Conservation (phyloP, 2,113 vertebrate genomes). For the Varanus salvator region DNA sequence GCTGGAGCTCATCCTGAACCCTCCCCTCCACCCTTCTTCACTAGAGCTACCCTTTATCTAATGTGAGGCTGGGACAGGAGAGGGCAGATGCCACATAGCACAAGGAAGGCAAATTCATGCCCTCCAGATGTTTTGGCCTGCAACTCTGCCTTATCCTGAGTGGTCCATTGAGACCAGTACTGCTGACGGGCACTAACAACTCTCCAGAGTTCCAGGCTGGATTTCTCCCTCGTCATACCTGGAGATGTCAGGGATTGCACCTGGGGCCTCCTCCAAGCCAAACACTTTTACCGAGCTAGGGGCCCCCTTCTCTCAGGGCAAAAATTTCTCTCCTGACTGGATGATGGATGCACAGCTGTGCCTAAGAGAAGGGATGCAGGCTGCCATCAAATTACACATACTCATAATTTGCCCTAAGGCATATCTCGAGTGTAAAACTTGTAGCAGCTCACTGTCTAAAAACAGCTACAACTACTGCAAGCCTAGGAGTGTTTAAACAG, state of each 20-base stretch:
- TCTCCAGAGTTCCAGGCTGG: too few species aligned
- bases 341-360: slow-evolving; percentile 24
- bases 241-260: too few species aligned
- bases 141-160: too few species aligned
- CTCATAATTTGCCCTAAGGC: background rate
- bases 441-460: background rate
- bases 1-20: background rate
- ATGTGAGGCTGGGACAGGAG: background rate
- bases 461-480: background rate
- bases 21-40: slow-evolving; percentile 13
- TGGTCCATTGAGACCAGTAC: too few species aligned
- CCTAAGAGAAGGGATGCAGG: background rate
- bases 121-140: background rate
- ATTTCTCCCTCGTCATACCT: too few species aligned
- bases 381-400: background rate
- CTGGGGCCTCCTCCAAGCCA: too few species aligned
- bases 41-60: too few species aligned
- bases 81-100: background rate
- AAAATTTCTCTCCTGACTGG: slow-evolving; percentile 25
- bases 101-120: too few species aligned
- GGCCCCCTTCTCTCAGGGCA: background rate
- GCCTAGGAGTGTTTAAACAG: too few species aligned
- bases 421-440: background rate
- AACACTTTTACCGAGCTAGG: too few species aligned
- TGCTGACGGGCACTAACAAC: too few species aligned